Conservation (phyloP, 2,797 vertebrate genomes). For the Spea hammondii region DNA sequence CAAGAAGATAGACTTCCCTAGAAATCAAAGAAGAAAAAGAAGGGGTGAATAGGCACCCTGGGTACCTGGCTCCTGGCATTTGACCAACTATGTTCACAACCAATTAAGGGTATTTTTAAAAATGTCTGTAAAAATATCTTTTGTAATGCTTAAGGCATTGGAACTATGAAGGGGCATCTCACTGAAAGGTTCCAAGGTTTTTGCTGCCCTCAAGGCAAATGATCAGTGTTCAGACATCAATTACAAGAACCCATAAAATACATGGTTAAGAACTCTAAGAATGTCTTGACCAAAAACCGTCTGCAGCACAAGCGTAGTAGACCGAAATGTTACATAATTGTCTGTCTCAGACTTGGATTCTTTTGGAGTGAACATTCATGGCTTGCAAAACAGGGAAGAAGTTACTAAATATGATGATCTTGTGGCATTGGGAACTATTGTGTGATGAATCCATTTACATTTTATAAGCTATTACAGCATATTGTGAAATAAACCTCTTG, state of each 20-base stretch:
- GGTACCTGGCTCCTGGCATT: too few relatives aligned
- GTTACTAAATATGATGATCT: neutral
- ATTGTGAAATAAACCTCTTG: neutral
- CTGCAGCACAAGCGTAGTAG: slow-evolving; percentile 6
- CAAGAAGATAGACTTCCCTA: too few relatives aligned
- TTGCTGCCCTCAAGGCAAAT: too few relatives aligned
- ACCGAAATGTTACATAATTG: neutral
- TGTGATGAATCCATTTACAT: neutral
- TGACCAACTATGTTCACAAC: too few relatives aligned
- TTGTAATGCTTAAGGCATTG: too few relatives aligned
- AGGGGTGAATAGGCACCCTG: too few relatives aligned
- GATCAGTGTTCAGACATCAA: neutral
- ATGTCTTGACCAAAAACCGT: slow-evolving; percentile 17
- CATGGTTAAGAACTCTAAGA: slow-evolving; percentile 23
- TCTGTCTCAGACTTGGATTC: neutral
- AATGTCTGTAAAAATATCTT: too few relatives aligned
- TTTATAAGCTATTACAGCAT: neutral
- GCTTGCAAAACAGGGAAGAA: neutral
- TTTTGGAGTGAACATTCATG: neutral
- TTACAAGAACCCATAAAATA: slow-evolving; percentile 21
- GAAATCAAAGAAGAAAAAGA: too few relatives aligned
- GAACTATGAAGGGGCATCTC: too few relatives aligned
- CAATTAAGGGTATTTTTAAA: too few relatives aligned
- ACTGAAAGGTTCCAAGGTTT: too few relatives aligned
- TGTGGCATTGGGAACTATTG: neutral